These are phyloP conservation scores for Maconellicoccus hirsutus DNA, from an alignment of 1,140 invertebrate genomes.

Conservation along the genomic window DNA sequence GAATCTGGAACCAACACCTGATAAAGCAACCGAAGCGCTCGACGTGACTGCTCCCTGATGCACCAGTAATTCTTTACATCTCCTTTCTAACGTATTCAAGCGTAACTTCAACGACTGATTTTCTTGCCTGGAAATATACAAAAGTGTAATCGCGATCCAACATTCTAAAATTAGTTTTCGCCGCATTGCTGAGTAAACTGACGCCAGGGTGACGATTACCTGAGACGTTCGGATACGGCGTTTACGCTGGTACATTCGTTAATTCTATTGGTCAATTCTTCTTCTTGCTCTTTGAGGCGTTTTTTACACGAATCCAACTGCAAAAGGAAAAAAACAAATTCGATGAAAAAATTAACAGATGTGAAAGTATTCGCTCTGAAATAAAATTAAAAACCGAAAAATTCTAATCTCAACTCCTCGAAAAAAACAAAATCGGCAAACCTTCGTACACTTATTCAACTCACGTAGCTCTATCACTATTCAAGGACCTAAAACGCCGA, in stretches of 20 bases:
- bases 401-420: no score
- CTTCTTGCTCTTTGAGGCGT: conserved; percentile 40
- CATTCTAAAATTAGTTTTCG: no score
- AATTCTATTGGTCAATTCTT: conserved; percentile 49
- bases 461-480: no score
- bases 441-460: no score
- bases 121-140: conserved; percentile 42
- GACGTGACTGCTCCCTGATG: conserved; percentile 57
- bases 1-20: conserved; percentile 53
- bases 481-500: no score
- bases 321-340: conserved; percentile 9
- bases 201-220: no score
- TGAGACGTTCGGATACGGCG: conserved; percentile 61
- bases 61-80: conserved; percentile 48
- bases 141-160: no score
- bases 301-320: conserved; percentile 38
- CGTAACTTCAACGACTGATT: conserved; percentile 52
- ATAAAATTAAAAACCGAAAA: no score
- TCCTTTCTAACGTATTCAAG: conserved; percentile 47
- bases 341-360: no score
- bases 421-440: no score
- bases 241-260: conserved; percentile 66
- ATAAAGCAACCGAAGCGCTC: conserved; percentile 55
- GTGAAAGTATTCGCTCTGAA: no score
- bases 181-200: no score